Conservation (phyloP, 2,113 vertebrate species). For the Pterocles gutturalis region DNA sequence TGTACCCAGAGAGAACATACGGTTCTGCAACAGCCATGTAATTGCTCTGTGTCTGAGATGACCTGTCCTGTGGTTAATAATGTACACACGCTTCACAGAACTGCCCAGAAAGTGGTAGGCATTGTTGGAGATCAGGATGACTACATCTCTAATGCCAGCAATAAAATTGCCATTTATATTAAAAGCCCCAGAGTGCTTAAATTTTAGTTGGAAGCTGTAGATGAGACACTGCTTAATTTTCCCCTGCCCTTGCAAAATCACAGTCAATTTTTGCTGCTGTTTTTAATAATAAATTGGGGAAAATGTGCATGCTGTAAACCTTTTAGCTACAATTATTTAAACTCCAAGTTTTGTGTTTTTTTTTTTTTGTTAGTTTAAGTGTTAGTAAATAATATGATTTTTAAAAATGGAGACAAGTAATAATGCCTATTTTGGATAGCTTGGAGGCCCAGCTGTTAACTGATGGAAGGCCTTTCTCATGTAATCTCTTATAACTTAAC, state of each 20-base stretch:
- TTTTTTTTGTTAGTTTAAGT: not conserved
- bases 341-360: not conserved
- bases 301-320: not conserved
- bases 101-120: not conserved
- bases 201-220: not conserved
- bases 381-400: not conserved
- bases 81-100: not conserved
- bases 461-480: not conserved
- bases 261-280: not conserved
- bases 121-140: not conserved
- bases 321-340: not conserved
- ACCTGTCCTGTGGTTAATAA: not conserved
- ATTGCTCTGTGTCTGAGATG: not conserved
- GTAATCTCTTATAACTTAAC: not conserved
- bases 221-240: constrained; percentile 12
- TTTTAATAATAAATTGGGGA: not conserved
- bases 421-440: not conserved
- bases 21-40: not conserved
- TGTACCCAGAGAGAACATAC: rapidly evolving
- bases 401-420: not conserved
- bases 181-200: not conserved
- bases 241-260: not conserved
- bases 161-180: constrained; percentile 29
- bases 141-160: not conserved
- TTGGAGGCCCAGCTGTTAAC: not conserved